Evolutionary conservation across 2,888 invertebrate species (phyloP).

Genomic region (Caenorhabditis sp.): DNA sequence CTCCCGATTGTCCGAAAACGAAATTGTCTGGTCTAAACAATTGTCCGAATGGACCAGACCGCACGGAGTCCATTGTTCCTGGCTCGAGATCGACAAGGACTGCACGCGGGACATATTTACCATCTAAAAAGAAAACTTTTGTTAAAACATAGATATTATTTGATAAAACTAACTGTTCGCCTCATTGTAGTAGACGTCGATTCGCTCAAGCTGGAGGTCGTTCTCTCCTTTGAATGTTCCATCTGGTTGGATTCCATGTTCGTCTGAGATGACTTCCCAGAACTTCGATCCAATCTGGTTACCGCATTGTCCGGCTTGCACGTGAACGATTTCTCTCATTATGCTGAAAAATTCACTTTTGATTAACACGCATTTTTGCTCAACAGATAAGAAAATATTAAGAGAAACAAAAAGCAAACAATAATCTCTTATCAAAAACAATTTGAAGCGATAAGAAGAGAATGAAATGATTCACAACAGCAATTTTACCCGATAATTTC

Average conservation of each 20-base stretch:
- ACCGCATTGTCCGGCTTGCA: conserved; percentile 92
- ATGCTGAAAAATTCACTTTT: neutral
- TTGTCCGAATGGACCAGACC: conserved; percentile 89
- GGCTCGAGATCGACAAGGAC: conserved; percentile 93
- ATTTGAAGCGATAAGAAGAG: too few relatives aligned
- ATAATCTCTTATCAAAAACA: too few relatives aligned
- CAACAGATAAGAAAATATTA: too few relatives aligned
- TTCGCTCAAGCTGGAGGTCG: conserved; percentile 85
- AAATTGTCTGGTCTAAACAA: conserved; percentile 93
- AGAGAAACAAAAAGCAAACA: too few relatives aligned
- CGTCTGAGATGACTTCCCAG: conserved; percentile 69
- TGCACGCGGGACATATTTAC: conserved; percentile 92
- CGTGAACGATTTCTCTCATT: conserved; percentile 95
- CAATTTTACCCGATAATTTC: too few relatives aligned
- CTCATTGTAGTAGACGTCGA: conserved; percentile 87
- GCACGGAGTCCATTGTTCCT: conserved; percentile 95
- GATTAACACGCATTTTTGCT: too few relatives aligned
- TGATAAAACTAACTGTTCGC: conserved; percentile 41
- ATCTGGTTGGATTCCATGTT: conserved; percentile 65
- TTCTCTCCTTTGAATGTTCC: conserved; percentile 76
- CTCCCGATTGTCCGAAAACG: conserved; percentile 85
- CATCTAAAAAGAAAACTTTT: conserved; percentile 77
- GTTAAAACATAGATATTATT: too few relatives aligned
- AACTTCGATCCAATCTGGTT: conserved; percentile 89
- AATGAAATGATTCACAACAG: too few relatives aligned